phyloP scores from a whole-genome alignment of 2,888 invertebrate species.

The Endotricha flammealis region DNA sequence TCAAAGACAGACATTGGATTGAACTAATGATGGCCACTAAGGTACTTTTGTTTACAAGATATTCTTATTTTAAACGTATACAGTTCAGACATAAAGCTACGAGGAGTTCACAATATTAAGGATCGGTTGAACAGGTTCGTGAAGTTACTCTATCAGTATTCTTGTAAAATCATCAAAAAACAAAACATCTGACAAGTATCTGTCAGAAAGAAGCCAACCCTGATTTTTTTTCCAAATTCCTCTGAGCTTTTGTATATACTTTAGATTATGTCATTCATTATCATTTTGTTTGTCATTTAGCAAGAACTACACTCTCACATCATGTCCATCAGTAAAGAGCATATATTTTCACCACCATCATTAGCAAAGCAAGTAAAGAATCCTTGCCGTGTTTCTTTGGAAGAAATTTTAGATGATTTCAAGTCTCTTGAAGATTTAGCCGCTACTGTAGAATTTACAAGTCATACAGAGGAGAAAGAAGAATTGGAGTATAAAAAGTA shows the following conservation, averaged over 20 bases:
- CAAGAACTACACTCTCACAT: constrained; percentile 43
- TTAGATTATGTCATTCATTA: too few species aligned
- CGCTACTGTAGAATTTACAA: constrained; percentile 22
- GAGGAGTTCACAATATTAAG: too few species aligned
- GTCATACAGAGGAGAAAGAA: constrained; percentile 14
- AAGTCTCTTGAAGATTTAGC: constrained; percentile 44
- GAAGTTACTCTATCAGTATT: too few species aligned
- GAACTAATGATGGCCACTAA: constrained; percentile 96
- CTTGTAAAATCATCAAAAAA: too few species aligned
- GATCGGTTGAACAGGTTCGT: too few species aligned
- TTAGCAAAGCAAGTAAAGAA: constrained; percentile 24
- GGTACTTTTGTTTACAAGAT: too few species aligned
- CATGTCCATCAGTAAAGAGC: constrained; percentile 42
- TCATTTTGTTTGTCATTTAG: constrained; percentile 44
- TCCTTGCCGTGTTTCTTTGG: constrained; percentile 27
- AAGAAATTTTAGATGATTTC: constrained; percentile 52
- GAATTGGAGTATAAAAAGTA: constrained; percentile 24
- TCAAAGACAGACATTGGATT: constrained; percentile 95
- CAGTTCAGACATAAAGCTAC: too few species aligned
- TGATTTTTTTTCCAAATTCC: neutral
- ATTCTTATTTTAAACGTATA: too few species aligned
- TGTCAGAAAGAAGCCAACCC: too few species aligned
- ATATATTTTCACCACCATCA: constrained; percentile 27
- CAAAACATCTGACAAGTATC: too few species aligned
- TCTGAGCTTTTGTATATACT: too few species aligned